phyloP scores from a whole-genome alignment of 2,797 vertebrate genomes.

The Cyclura pinguis region DNA sequence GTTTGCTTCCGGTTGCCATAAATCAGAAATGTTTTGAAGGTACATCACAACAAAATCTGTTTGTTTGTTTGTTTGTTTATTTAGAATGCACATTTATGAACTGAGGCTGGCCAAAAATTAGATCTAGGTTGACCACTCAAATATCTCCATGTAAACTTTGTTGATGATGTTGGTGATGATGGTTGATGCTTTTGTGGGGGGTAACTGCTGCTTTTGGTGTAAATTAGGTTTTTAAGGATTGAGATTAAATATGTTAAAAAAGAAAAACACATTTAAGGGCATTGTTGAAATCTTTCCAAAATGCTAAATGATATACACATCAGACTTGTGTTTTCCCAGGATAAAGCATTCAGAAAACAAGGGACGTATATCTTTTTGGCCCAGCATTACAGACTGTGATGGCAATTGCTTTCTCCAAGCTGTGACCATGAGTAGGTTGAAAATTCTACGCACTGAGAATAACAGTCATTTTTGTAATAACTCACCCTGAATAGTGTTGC shows the following conservation, averaged over 20 bases:
- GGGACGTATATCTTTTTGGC: background rate
- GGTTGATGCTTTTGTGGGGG: too few relatives aligned
- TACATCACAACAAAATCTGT: too few relatives aligned
- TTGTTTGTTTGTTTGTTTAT: too few relatives aligned
- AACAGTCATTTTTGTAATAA: background rate
- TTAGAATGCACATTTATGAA: too few relatives aligned
- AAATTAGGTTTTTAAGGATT: too few relatives aligned
- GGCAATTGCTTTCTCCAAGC: background rate
- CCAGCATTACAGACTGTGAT: background rate
- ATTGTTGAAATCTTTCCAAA: background rate
- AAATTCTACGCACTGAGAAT: background rate
- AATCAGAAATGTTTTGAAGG: too few relatives aligned
- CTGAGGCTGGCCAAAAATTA: too few relatives aligned
- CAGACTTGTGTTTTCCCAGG: background rate
- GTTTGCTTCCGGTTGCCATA: too few relatives aligned
- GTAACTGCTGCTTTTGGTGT: too few relatives aligned
- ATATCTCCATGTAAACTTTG: too few relatives aligned
- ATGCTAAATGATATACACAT: background rate
- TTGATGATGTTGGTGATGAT: too few relatives aligned
- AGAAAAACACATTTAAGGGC: background rate
- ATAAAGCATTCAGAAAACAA: background rate
- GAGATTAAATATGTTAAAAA: background rate
- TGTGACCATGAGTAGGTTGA: background rate
- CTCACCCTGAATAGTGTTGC: background rate
- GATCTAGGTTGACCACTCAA: too few relatives aligned